Evolutionary conservation across 64 coral and sea anemone species (phyloP).

Genomic region (Stylophora pistillata): DNA sequence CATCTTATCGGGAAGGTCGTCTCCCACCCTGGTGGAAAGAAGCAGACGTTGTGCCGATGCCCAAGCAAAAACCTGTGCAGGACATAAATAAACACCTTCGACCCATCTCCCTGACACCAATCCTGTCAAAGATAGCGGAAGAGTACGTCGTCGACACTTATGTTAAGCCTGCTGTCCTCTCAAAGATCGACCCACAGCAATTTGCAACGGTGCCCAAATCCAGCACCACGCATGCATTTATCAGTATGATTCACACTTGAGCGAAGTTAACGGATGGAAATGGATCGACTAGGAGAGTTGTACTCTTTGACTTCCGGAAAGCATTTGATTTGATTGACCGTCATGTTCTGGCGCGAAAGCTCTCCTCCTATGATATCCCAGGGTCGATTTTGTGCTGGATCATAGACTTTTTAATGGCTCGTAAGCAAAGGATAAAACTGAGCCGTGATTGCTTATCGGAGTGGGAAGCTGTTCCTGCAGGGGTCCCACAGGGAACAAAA

Average conservation of each 20-base stretch:
- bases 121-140: conserved; percentile 27
- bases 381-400: too few species aligned
- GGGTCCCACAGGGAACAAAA: conserved; percentile 39
- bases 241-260: conserved; percentile 54
- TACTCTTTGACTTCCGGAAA: neutral
- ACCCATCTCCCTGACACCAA: conserved; percentile 47
- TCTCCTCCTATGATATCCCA: too few species aligned
- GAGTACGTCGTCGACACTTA: too few species aligned
- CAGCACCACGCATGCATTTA: conserved; percentile 58
- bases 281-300: conserved; percentile 36
- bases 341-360: conserved; percentile 23
- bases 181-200: conserved; percentile 38
- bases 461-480: conserved; percentile 22
- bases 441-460: conserved; percentile 26
- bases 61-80: too few species aligned
- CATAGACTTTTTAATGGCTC: too few species aligned
- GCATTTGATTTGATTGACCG: conserved; percentile 39
- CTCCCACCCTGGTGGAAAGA: too few species aligned
- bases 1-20: too few species aligned
- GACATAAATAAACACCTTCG: conserved; percentile 49
- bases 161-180: too few species aligned
- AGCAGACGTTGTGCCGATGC: too few species aligned
- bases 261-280: conserved; percentile 42
- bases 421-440: conserved; percentile 37
- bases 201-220: conserved; percentile 63